Percentiles rank a stretch among this genome's conserved stretches.
Evolutionary conservation across 2,888 invertebrate species (phyloP).

Genomic region (Sarcophaga caerulescens): DNA sequence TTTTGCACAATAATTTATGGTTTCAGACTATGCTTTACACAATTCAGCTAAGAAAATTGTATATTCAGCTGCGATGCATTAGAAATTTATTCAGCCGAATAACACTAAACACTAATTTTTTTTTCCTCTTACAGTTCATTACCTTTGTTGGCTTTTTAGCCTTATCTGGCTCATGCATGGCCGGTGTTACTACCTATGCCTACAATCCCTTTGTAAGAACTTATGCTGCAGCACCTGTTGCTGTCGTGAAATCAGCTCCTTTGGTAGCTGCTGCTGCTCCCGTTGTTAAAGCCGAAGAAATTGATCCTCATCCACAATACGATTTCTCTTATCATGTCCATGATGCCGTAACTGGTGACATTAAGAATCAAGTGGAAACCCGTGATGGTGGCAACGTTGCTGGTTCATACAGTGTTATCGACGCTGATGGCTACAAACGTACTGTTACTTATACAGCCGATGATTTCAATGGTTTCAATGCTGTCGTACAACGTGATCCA

Average conservation of each 20-base stretch:
- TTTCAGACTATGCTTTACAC: too few species aligned
- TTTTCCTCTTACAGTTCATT: constrained; percentile 70
- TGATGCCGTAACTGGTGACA: constrained; percentile 82
- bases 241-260: constrained; percentile 20
- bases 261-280: constrained; percentile 38
- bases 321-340: constrained; percentile 82
- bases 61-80: constrained; percentile 10
- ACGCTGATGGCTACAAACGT: constrained; percentile 83
- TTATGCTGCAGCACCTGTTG: constrained; percentile 44
- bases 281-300: constrained; percentile 69
- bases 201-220: constrained; percentile 72
- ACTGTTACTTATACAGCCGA: constrained; percentile 83
- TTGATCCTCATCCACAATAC: constrained; percentile 78
- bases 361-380: constrained; percentile 82
- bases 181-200: constrained; percentile 75
- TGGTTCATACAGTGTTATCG: constrained; percentile 82
- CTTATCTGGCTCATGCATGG: constrained; percentile 71
- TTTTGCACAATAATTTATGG: too few species aligned
- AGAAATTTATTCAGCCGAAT: constrained; percentile 6
- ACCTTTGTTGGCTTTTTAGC: constrained; percentile 73
- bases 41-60: constrained; percentile 31
- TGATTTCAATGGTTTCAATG: constrained; percentile 83
- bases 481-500: constrained; percentile 82
- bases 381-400: constrained; percentile 82
- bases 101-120: neutral